Evolutionary conservation across 2,113 vertebrate genomes (phyloP), one percentile per base, ranked within the genome.

Genomic region (Pogona vitticeps): DNA sequence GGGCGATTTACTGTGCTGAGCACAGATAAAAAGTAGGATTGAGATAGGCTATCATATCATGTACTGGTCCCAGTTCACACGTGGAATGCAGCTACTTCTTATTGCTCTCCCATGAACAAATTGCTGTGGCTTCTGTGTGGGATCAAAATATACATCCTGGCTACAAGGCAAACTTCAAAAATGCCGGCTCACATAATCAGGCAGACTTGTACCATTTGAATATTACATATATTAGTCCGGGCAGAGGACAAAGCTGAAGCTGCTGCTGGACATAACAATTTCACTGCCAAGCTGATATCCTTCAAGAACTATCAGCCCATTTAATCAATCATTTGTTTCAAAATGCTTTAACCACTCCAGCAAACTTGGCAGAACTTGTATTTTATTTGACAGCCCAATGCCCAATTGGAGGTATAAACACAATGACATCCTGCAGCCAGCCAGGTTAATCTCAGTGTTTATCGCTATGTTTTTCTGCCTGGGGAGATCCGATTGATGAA

Each of bases 391-490:
- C 82, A 91, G 85, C 83, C 36, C 85, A 85, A 71, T 46, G 5
- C 59, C 70, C 89, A 85, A 71, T 70, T 46, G 23, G 28, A 42
- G 2, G 59, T 7, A 79, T 89, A 38, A 91, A 77, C 23, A 72
- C 21, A 89, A 40, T 76, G 70, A 78, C 70, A 91, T 72, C 13
- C 80, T 86, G 84, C 14, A 86, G 61, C 5, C 18, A 83, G 26
- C 71, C 71, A 81, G 70, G 77, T 68, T 58, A 73, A 90, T 31
- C 12, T 92, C 67, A 81, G 59, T 33, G 36, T 85, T 93, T 90
- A 93, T 85, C 76, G n/a, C 79, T 88, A 20, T 82, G 63, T 87
- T 92, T 81, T 76, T 91, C 79, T 90, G 87, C 75, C 7, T 23
- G 71, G 20, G 88, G 17, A 91, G 76, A 88, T 85, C 87, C 31